Conservation (phyloP, 2,113 vertebrate genomes). For the Carassius carassius region DNA sequence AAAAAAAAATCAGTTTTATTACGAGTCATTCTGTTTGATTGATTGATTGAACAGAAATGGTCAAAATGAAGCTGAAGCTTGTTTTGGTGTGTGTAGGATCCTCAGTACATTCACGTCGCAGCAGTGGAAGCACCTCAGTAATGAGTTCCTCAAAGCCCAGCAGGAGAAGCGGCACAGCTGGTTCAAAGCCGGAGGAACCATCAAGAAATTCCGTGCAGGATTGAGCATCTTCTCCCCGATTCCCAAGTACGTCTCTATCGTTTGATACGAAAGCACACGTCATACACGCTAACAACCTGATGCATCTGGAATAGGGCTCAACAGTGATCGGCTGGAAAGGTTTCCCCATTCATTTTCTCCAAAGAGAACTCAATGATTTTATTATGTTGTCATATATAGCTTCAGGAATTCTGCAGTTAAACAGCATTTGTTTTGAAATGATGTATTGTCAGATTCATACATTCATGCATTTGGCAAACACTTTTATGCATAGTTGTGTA, state of each 20-base stretch:
- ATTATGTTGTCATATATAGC: too few species aligned
- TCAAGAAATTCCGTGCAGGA: slow-evolving; percentile 97
- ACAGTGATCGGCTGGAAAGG: neutral
- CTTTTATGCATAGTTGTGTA: too few species aligned
- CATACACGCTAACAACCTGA: neutral
- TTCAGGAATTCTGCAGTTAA: too few species aligned
- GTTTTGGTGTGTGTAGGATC: slow-evolving; percentile 77
- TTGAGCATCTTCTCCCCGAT: slow-evolving; percentile 99
- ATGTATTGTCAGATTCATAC: too few species aligned
- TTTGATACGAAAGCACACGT: neutral
- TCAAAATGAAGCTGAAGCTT: neutral
- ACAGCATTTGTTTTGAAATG: neutral
- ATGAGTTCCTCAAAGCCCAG: slow-evolving; percentile 97
- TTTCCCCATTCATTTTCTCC: neutral
- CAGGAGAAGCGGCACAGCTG: slow-evolving; percentile 98
- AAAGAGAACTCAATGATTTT: too few species aligned
- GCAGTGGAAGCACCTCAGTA: slow-evolving; percentile 99
- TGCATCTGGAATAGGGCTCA: neutral
- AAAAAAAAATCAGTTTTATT: too few species aligned
- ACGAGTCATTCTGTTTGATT: neutral
- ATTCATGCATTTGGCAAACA: too few species aligned
- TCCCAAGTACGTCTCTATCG: slow-evolving; percentile 82
- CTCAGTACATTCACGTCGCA: slow-evolving; percentile 96
- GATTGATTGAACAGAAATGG: neutral
- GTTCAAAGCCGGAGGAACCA: slow-evolving; percentile 97